Evolutionary conservation across 2,113 vertebrate genomes (phyloP), one percentile per base, ranked within the genome.

Genomic region (Sterrhoptilus dennistouni): DNA sequence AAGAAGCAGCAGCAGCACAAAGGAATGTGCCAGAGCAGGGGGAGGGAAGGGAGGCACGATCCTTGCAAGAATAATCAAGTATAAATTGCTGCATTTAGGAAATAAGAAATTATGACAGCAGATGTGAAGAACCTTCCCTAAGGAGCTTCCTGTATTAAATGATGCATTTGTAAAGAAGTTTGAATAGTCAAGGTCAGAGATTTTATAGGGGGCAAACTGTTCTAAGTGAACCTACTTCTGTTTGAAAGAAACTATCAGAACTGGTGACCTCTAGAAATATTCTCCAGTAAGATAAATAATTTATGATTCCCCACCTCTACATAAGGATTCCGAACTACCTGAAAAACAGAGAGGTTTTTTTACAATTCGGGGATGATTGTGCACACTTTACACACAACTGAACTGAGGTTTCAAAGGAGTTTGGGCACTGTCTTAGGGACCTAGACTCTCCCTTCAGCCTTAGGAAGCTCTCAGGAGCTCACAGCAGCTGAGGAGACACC

Each of bases 81-180:
- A 95, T 75, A 94, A 93, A 97, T 93, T 83, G 87, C 84, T 88
- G 77, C 90, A 89, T 95, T 97, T 94, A 96, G 78, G 91, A 97
- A 95, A 86, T 93, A 97, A 95, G 92, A 64, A 92, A 94, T 95
- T 89, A 95, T 57, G 89, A 95, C 47, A 76, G 91, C 93, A 97
- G 92, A 97, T 96, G 95, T 87, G 42, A 94, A 94, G 95, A 93
- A 54, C 52, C 59, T 44, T 96, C 97, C 97, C 90, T 23, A 53
- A 96, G 90, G 95, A 96, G 96, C 80, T 25, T 83, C 86, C 14
- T 74, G 82, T 36, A 91, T n/a, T 89, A 96, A 94, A 93, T 42
- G 79, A 96, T 81, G 91, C 87, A 52, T 95, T 94, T 92, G 96
- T 79, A 94, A 96, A 95, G 80, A 92, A 95, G 94, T 95, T 92